Evolutionary conservation across 2,113 vertebrate genomes (phyloP).

Genomic region (Ageneiosus marmoratus): DNA sequence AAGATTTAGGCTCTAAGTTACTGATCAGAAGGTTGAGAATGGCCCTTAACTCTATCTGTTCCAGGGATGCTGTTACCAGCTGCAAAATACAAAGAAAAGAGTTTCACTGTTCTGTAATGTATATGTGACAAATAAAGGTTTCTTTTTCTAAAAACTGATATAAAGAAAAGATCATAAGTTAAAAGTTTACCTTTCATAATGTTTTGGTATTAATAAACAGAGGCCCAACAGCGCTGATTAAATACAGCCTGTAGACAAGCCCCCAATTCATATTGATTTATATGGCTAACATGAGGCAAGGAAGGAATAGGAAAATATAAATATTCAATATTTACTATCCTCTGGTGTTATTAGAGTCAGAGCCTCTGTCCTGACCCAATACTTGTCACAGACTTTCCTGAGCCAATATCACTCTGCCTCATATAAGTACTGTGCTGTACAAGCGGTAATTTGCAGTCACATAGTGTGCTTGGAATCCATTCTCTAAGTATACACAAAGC

Average conservation of each 20-base stretch:
- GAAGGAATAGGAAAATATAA: constrained; percentile 76
- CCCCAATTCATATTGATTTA: constrained; percentile 70
- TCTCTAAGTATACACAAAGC: constrained; percentile 54
- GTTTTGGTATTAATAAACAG: constrained; percentile 68
- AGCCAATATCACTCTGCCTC: constrained; percentile 62
- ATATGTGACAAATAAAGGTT: too few relatives aligned
- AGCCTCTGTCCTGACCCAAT: constrained; percentile 61
- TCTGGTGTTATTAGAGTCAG: constrained; percentile 73
- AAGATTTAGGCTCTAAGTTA: too few relatives aligned
- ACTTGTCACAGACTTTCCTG: constrained; percentile 59
- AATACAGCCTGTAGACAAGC: constrained; percentile 48
- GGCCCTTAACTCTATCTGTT: too few relatives aligned
- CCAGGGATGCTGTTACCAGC: too few relatives aligned
- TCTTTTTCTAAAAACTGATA: neutral
- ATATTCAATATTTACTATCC: constrained; percentile 80
- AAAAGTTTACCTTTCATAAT: constrained; percentile 10
- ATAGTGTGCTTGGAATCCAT: constrained; percentile 54
- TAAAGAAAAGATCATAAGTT: neutral
- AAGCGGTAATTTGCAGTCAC: constrained; percentile 63
- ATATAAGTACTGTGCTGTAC: constrained; percentile 55
- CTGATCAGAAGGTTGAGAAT: too few relatives aligned
- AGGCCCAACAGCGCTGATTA: constrained; percentile 67
- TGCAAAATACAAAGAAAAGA: too few relatives aligned
- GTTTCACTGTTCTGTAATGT: too few relatives aligned
- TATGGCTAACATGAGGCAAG: constrained; percentile 62